These are phyloP conservation scores for Orycteropus afer DNA, from an alignment of 2,113 vertebrate genomes.

Conservation along the genomic window DNA sequence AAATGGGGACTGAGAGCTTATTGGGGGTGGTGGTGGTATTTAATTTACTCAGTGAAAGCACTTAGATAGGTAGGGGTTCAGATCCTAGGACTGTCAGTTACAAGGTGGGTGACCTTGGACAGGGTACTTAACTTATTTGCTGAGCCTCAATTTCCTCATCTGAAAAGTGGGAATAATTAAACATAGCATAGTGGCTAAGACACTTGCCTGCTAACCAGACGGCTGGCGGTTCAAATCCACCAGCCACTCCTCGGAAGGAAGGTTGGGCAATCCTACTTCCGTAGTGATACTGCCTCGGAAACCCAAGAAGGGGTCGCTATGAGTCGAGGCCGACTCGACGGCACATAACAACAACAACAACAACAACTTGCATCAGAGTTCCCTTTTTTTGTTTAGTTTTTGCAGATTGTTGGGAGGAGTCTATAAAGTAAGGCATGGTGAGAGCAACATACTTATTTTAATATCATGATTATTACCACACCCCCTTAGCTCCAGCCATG, in stretches of 20 bases:
- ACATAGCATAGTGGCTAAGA: too few species aligned
- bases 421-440: fast-evolving
- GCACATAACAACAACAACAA: too few species aligned
- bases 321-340: too few species aligned
- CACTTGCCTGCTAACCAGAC: too few species aligned
- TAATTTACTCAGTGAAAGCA: not conserved
- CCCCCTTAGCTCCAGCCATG: not conserved
- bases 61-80: not conserved
- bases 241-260: too few species aligned
- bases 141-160: not conserved
- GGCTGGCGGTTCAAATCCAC: too few species aligned
- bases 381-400: too few species aligned
- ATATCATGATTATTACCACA: not conserved
- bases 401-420: not conserved
- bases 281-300: too few species aligned
- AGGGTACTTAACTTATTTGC: not conserved
- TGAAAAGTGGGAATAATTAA: not conserved
- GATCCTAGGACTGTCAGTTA: not conserved
- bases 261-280: too few species aligned
- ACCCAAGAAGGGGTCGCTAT: too few species aligned
- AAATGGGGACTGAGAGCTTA: not conserved
- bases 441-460: not conserved
- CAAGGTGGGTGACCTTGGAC: not conserved
- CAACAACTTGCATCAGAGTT: too few species aligned
- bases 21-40: not conserved